Base-by-base conservation (phyloP, 2,113 vertebrate species). In the Nymphicus hollandicus region DNA sequence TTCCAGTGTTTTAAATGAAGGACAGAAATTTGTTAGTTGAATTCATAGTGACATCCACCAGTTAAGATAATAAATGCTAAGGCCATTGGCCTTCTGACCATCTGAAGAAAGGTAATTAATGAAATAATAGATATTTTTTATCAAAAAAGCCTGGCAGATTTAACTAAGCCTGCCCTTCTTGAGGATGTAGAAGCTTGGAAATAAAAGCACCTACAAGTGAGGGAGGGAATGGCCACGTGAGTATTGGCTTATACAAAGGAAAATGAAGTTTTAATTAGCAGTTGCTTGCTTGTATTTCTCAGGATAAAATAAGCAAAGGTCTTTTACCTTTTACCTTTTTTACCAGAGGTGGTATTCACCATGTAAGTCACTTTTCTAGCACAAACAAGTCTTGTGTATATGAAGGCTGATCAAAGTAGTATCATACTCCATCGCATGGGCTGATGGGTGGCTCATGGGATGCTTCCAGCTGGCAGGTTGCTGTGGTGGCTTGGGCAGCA, bases 341-440 rank as follows among this genome's bases (percentile, higher is more conserved):
- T 65, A 47, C 50, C 55, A 86, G 83, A 31, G 37, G 80, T 78
- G 68, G 31, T 70, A 35, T 61, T 83, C 49, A 41, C 60, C 27
- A 7, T 28, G 0, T 7, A 70, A 81, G 68, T 77, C 68, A 55
- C 69, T 81, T 73, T 84, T 79, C 83, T 44, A 73, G 63, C 55
- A 50, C 79, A 68, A 87, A 61, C 53, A 83, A 74, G 41, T 49
- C 69, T 35, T 61, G 77, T 44, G 49, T 64, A 58, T 5, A 1
- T n/a, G 69, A 73, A 58, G 73, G 91, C 41, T 77, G 88, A 81
- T 60, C 58, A 90, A 69, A 96, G 89, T 28, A 18, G 2, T 25
- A 27, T 9, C 39, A 3, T 6, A 9, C 66, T 68, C 1, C 31
- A 9, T 14, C 0, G 0, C 3, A 0, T 1, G 53, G 47, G 72